Evolutionary conservation across 2,113 vertebrate genomes (phyloP), one percentile per base, ranked within the genome.

Genomic region (Enhydra lutris): DNA sequence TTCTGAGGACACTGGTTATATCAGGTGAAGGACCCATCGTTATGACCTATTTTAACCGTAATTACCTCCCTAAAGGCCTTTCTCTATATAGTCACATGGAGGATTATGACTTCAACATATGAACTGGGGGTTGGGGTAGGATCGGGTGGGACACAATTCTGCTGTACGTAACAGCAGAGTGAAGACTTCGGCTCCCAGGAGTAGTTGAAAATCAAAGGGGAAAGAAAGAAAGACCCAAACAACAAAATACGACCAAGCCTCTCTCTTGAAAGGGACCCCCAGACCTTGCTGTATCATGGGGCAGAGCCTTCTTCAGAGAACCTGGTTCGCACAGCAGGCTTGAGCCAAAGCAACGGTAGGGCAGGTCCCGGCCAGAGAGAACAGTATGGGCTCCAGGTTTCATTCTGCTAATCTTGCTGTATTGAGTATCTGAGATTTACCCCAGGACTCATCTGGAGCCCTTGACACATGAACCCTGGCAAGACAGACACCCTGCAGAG

Each of bases 301-400:
- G 15, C 47, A 6, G 31, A 59, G 55, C 0, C 9, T 89, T 79
- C 52, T 52, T 26, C 13, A 24, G 39, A 8, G 36, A 57, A 24
- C 12, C 47, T 36, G 21, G 7, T 52, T 83, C 36, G 23, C 59
- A 7, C 34, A 69, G 29, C 15, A 3, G 73, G 24, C 73, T 26
- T 15, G 24, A 13, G 29, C 8, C 71, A 59, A 9, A 42, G 57
- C 10, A 31, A 42, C 14, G 10, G 11, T 84, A 57, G 80, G 29
- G 31, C 12, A 15, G 29, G 61, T 55, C 12, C 78, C 4, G 9
- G 2, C 55, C 29, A 47, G 31, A 71, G 87, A 59, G 20, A 59
- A 15, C 2, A n/a, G 12, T 0, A 3, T 55, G 31, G 21, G 15
- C 11, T 14, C 47, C 13, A 9, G 0, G 2, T 26, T 84, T 55